Evolutionary conservation across 23 tunicate species (phyloP), one percentile per base, ranked within the genome.

Genomic region (Styela clava): DNA sequence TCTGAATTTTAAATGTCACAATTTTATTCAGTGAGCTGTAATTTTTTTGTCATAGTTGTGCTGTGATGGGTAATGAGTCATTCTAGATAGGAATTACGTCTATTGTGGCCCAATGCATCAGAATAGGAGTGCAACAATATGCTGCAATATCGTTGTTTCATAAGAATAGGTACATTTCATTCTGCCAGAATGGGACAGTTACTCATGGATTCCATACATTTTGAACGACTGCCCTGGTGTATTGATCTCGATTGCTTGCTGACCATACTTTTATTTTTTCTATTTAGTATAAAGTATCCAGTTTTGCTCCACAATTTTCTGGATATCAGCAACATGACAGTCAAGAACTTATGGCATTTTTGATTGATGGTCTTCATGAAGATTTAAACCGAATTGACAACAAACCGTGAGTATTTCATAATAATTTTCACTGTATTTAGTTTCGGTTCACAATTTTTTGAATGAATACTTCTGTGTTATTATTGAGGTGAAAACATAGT

Each of bases 251-350:
- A 25, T 28, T 65, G 31, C 16, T 7, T 5, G 12, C 56, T 44
- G 56, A 7, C 7, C 56, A 44, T 44, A 5, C 12, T 44, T 44
- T 44, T 44, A 44, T 44, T 44, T 76, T 37, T 37, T 51, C 31
- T 5, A 51, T 91, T 3, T 76, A 92, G 97, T 61, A 35, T 33
- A 86, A 86, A 3, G 97, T 92, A 18, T 69, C 86, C 23, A 88
- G 85, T 68, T 92, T 92, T 87, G 92, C 90, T 16, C 88, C 99
- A 12, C 84, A 87, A 68, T 94, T 94, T 52, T 85, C 94, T 34
- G 99, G 99, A n/a, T 94, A 85, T 61, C 95, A 86, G 68, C 99
- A 94, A 68, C 94, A 94, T 24, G 99, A 94, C 83, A 85, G 95
- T 74, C 99, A 94, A 64, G 99, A 94, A 73, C 70, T 94, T 61